These are phyloP conservation scores for Tricholauxania praeusta DNA, from an alignment of 2,888 invertebrate genomes.

Conservation along the genomic window DNA sequence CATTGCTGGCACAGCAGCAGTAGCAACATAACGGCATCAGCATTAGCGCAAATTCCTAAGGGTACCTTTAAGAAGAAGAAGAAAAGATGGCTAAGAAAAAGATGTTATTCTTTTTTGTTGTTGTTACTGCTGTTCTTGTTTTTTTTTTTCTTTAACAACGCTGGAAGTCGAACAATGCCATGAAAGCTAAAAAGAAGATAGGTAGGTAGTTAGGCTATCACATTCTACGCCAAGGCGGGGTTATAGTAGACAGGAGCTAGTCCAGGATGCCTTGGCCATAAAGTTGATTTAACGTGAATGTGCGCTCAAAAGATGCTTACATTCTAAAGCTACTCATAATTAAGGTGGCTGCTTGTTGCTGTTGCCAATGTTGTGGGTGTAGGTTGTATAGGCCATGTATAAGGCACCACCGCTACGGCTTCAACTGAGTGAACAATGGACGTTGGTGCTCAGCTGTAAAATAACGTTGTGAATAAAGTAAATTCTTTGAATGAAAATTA, in stretches of 20 bases:
- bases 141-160: slow-evolving; percentile 15
- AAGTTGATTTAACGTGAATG: slow-evolving; percentile 28
- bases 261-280: slow-evolving; percentile 24
- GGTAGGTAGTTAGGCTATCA: not conserved
- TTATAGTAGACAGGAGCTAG: not conserved
- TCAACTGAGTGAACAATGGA: not conserved
- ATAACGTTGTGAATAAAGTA: not conserved
- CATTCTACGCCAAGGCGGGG: not conserved
- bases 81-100: not conserved
- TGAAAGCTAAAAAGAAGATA: not conserved
- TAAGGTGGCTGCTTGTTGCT: slow-evolving; percentile 20
- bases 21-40: slow-evolving; percentile 14
- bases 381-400: not conserved
- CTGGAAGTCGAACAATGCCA: slow-evolving; percentile 32
- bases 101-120: slow-evolving; percentile 18
- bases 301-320: slow-evolving; percentile 26
- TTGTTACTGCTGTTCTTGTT: no score
- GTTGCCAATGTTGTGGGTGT: not conserved
- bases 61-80: slow-evolving; percentile 28
- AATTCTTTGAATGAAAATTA: no score
- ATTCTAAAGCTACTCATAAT: slow-evolving; percentile 34
- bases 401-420: not conserved
- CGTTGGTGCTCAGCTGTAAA: not conserved
- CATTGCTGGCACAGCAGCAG: slow-evolving; percentile 26
- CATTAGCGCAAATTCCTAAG: slow-evolving; percentile 22